phyloP scores from a whole-genome alignment of 2,888 invertebrate genomes.

The Lasius platythorax region DNA sequence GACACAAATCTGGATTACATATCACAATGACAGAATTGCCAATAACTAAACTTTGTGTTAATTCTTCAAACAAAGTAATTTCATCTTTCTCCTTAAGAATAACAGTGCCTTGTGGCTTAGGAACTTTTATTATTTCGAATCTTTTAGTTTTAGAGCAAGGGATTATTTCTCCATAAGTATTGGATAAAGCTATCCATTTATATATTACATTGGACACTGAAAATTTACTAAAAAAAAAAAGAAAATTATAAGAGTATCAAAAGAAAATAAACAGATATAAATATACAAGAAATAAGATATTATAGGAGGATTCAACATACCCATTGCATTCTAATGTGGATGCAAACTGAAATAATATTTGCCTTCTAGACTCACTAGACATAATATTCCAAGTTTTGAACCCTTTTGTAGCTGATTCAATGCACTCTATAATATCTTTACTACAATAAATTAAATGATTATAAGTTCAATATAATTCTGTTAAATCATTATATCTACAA shows the following conservation, averaged over 20 bases:
- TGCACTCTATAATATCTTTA: neutral
- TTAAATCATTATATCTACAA: neutral
- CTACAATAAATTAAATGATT: neutral
- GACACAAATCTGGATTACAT: neutral
- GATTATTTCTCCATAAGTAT: neutral
- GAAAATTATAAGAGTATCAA: neutral
- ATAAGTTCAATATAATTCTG: neutral
- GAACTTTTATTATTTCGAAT: conserved; percentile 2
- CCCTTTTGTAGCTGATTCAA: conserved; percentile 3
- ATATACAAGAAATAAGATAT: neutral
- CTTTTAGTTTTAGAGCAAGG: neutral
- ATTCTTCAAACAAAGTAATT: neutral
- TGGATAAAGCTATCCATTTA: neutral
- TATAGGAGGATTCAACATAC: neutral
- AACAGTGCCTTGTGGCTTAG: neutral
- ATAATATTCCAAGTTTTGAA: neutral
- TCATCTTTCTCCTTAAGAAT: conserved; percentile 12
- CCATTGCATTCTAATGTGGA: neutral
- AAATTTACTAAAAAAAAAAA: neutral
- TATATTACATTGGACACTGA: neutral
- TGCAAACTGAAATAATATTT: neutral
- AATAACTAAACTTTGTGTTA: neutral
- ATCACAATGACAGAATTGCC: neutral
- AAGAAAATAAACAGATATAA: neutral
- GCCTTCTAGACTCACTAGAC: neutral